Base-by-base conservation (phyloP, 2,113 vertebrate genomes). In the Manacus vitellinus region DNA sequence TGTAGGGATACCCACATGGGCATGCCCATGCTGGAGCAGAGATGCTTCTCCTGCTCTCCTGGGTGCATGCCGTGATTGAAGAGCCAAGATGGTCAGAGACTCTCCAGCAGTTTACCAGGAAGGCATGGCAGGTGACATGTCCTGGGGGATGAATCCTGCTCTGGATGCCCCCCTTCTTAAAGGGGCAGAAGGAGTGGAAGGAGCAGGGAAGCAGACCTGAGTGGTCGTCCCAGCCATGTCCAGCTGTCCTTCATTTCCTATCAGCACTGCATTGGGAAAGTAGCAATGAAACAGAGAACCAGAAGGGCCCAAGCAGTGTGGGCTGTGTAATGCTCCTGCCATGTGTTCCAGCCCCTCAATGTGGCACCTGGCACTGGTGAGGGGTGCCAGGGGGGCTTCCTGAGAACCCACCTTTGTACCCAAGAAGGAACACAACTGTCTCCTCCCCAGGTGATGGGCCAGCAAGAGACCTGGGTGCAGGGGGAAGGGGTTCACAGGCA, bases 21-120 rank as follows among this genome's bases (percentile, higher is more conserved):
- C 55, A 22, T 0, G 0, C 24, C 10, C 12, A 12, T 1, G 2
- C 14, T 14, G 18, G n/a, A 37, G 20, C 2, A 5, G 24, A 81
- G 52, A 22, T 10, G 3, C 22, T 74, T 75, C 54, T 73, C 9
- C 1, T 37, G 44, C 31, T 73, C 46, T 70, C 24, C 37, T 1
- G 2, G 8, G 14, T 55, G 28, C 17, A 3, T 21, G 44, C 21
- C 2, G 0, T 22, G n/a, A 1, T 0, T 73, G 58, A 85, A 87
- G 11, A 88, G 25, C 33, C 5, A 3, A 27, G 55, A 39, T 52
- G 27, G 30, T 35, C 47, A 75, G 30, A 33, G 20, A 41, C 39
- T 71, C 46, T 12, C 15, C 35, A 74, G 52, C 10, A 78, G 25
- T 52, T 67, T 75, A 70, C 39, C 2, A 1, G 19, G 31, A 37